Evolutionary conservation across 2,888 invertebrate genomes (phyloP).

Genomic region (Sesia apiformis): DNA sequence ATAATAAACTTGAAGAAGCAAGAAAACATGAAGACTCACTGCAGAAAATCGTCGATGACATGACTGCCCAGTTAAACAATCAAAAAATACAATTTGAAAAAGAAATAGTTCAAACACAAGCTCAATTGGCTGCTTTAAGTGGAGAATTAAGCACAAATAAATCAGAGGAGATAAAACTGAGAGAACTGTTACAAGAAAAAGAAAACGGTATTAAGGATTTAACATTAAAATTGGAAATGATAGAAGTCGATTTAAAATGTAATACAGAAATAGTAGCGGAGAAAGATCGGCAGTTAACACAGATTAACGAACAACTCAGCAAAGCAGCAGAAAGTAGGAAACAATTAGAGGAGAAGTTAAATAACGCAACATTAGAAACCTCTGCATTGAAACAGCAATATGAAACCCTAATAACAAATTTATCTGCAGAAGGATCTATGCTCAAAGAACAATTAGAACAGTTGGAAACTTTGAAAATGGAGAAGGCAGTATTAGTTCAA

Average conservation of each 20-base stretch:
- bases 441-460: conserved; percentile 51
- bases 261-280: conserved; percentile 57
- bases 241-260: conserved; percentile 60
- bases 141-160: conserved; percentile 42
- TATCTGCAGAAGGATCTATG: conserved; percentile 53
- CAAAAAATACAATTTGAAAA: conserved; percentile 54
- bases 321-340: conserved; percentile 56
- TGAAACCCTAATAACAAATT: conserved; percentile 53
- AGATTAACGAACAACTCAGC: conserved; percentile 47
- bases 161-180: conserved; percentile 34
- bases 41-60: conserved; percentile 58
- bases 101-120: conserved; percentile 43
- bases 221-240: conserved; percentile 55
- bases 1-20: conserved; percentile 64
- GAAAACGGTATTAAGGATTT: conserved; percentile 53
- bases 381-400: conserved; percentile 54
- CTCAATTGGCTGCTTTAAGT: conserved; percentile 29
- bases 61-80: conserved; percentile 56
- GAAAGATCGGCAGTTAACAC: conserved; percentile 62
- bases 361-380: conserved; percentile 41
- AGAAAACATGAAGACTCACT: conserved; percentile 63
- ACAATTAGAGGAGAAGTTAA: conserved; percentile 62
- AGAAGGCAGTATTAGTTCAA: conserved; percentile 38
- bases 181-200: conserved; percentile 44
- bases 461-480: conserved; percentile 45